Conservation (phyloP, 1,140 invertebrate genomes). For the Macrotrachela quadricornifera region DNA sequence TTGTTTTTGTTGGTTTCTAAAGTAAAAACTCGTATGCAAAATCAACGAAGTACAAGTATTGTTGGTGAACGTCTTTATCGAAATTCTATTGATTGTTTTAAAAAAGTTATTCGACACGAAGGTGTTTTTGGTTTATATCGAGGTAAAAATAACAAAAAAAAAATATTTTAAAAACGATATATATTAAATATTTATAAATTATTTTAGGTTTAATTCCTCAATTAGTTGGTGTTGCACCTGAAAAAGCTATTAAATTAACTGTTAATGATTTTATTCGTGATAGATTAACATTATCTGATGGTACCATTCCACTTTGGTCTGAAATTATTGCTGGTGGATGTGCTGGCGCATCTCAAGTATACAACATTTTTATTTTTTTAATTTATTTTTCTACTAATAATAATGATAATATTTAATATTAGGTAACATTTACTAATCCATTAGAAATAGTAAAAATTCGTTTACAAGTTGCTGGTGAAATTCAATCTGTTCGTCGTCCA, state of each 20-base stretch:
- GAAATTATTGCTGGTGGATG: conserved; percentile 80
- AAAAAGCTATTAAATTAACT: conserved; percentile 96
- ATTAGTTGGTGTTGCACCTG: conserved; percentile 92
- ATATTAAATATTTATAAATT: too few species aligned
- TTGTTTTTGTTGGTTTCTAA: too few species aligned
- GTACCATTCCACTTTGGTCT: conserved; percentile 52
- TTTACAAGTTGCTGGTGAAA: conserved; percentile 91
- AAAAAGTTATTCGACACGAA: conserved; percentile 71
- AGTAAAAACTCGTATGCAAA: conserved; percentile 71
- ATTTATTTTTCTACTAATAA: too few species aligned
- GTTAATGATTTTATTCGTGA: conserved; percentile 85
- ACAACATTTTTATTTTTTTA: too few species aligned
- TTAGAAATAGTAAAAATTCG: conserved; percentile 97
- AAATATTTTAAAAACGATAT: too few species aligned
- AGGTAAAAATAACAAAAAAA: too few species aligned
- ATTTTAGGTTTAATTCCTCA: conserved; percentile 79
- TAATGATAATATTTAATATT: conserved; percentile 15
- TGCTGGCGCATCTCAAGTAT: too few species aligned
- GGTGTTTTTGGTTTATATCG: conserved; percentile 79
- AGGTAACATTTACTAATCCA: conserved; percentile 79
- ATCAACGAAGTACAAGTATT: conserved; percentile 52
- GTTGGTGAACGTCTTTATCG: conserved; percentile 79
- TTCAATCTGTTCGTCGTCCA: conserved; percentile 35
- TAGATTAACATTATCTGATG: conserved; percentile 71
- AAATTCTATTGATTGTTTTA: conserved; percentile 84